Base-by-base conservation (phyloP, 2,113 vertebrate species). In the Xenopus borealis region DNA sequence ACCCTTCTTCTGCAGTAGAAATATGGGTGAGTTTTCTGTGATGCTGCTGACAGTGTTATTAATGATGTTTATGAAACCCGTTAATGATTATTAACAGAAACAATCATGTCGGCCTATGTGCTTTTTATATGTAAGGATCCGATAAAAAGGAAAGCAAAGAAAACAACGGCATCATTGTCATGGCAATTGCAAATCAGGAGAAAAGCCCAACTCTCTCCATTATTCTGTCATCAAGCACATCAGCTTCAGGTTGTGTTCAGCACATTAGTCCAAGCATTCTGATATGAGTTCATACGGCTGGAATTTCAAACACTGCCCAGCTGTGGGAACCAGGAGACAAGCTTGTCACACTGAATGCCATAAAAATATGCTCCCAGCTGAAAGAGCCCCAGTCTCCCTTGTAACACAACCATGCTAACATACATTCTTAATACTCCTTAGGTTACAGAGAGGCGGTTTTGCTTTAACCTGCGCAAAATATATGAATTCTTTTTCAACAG, bases 301-400 rank as follows among this genome's bases (percentile, higher is more conserved):
- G 94, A 95, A 94, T 96, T 94, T 93, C 91, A 94, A 95, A 95
- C 94, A 95, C 91, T 93, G 92, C 92, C 90, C 94, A 95, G 94
- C 92, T 95, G 93, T 94, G 94, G 88, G 91, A 95, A 92, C 91
- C 89, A 82, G 87, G 90, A 84, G 85, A 89, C 23, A 79, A 85
- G 86, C 81, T 82, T 91, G 91, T 92, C 91, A 90, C 91, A 92
- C 84, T 90, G 86, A 89, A 89, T 82, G 86, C 88, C 81, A 86
- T 89, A 86, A 84, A 93, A 90, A 92, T 91, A 70, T 64, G 74
- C 52, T 70, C 59, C 67, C 69, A 70, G 69, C 58, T 70, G 12
- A 68, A 72, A 66, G 78, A 75, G 50, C 33, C 17, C 4, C 17
- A 55, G 53, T 55, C 14, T 5, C 5, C 4, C 17, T 55, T n/a